Base-by-base conservation (phyloP, 2,888 invertebrate genomes). In the Tetrapedia diversipes region DNA sequence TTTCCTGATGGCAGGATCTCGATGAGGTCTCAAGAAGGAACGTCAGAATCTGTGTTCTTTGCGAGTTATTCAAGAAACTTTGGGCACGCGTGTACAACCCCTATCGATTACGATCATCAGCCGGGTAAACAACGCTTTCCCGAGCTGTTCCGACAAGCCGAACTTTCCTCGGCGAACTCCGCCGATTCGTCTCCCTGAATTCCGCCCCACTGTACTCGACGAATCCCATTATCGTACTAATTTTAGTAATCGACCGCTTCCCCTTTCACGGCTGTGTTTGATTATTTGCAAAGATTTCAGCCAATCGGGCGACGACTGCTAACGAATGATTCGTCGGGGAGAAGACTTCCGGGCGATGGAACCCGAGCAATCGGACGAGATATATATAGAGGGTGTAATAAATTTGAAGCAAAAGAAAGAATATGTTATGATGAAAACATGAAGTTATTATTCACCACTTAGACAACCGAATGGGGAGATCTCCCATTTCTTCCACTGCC, bases 261-360 rank as follows among this genome's bases (percentile, higher is more conserved):
- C 45, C 8, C 63, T 61, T 24, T 67, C 51, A 4, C n/a, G 14
- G 24, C 34, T 29, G 27, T 76, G 57, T 68, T 68, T 39, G 56
- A 68, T 68, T 61, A 65, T 77, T 72, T 53, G 68, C 60, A 61
- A 68, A 79, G 60, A 68, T 67, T 72, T 37, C 63, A n/a, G 11
- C 27, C 19, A 32, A 43, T 32, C 60, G 61, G 32, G 43, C n/a
- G 41, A 59, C 66, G 47, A 45, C 24, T 37, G 47, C 57, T 74
- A 77, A 78, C 63, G 63, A 70, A 61, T 29, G 64, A 68, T 43
- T n/a, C 41, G 22, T 16, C n/a, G 16, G 16, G 43, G 34, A 24
- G 19, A 10, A 37, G n/a, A n/a, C n/a, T 32, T 32, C 14, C 14
- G 57, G n/a, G 19, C 24, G 56, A 39, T 22, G 39, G 65, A 45